Base-by-base conservation (phyloP, 2,888 invertebrate genomes). In the Eurois occulta region DNA sequence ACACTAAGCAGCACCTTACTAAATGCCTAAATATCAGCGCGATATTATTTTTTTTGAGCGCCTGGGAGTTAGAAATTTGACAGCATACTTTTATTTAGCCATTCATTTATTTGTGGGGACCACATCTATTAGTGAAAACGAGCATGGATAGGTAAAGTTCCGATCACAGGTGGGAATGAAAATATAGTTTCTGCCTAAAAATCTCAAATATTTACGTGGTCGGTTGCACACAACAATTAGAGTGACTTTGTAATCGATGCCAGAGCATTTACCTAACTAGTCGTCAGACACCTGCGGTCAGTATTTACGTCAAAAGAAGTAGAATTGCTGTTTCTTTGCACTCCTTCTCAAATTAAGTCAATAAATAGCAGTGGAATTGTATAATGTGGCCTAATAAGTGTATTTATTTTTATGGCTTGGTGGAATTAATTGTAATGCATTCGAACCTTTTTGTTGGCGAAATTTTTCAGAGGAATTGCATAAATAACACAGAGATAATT, bases 221-320 rank as follows among this genome's bases (percentile, higher is more conserved):
- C 21, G 13, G 72, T 24, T 32, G n/a, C 80, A n/a, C 38, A 16
- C 13, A 8, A 7, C 64, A 55, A 69, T 74, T 72, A 72, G 1
- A 55, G 80, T 62, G 48, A 62, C 72, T 72, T 75, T n/a, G 64
- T 75, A 80, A 80, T 80, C 48, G 55, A 48, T 64, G 21, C 4
- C 4, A 11, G 4, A 55, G n/a, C 2, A 38, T 75, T 79, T 58
- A 60, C 24, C 3, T 46, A 46, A 43, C 24, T 67, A 48, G 38
- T 8, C 8, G 24, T n/a, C 8, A 11, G n/a, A n/a, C 70, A 79
- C 48, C 48, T 78, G 71, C 38, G 35, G 7, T 46, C 11, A 28
- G n/a, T 35, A 35, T n/a, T 43, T n/a, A 43, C 11, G 18, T 18
- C 52, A 24, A 24, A 43, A 77, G 13, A 43, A 65, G 16, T 64